Conservation (phyloP, 92 coral and sea anemone genomes). For the Meandrina meandrites region DNA sequence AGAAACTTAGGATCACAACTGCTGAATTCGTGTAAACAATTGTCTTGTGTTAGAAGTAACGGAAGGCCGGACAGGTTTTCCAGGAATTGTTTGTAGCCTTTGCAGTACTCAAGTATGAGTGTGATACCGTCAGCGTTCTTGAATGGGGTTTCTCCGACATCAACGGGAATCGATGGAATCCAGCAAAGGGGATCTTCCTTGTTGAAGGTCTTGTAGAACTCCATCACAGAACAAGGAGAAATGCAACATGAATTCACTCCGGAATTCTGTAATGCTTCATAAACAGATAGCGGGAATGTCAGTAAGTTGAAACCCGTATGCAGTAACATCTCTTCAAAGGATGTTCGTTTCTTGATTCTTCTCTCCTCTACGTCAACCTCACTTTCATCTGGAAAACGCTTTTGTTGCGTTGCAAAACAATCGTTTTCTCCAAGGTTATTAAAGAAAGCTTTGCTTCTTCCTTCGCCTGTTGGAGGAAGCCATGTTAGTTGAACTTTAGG, state of each 20-base stretch:
- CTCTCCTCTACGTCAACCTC: not conserved
- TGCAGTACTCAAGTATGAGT: slow-evolving; percentile 69
- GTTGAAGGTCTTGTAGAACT: slow-evolving; percentile 53
- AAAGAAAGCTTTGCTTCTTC: slow-evolving; percentile 62
- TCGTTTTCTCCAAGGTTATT: slow-evolving; percentile 16
- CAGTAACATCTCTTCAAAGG: slow-evolving; percentile 43
- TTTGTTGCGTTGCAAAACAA: not conserved
- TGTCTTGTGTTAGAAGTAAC: slow-evolving; percentile 78
- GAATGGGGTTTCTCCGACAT: slow-evolving; percentile 49
- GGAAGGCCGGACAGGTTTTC: slow-evolving; percentile 76
- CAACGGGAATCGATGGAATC: slow-evolving; percentile 35
- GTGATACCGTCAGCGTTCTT: slow-evolving; percentile 2
- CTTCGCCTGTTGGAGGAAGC: slow-evolving; percentile 71
- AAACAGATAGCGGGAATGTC: slow-evolving; percentile 47
- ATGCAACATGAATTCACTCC: slow-evolving; percentile 13
- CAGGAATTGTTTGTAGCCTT: slow-evolving; percentile 47
- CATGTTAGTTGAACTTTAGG: slow-evolving; percentile 28
- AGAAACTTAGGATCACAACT: slow-evolving; percentile 43
- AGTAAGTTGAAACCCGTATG: slow-evolving; percentile 65
- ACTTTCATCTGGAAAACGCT: not conserved
- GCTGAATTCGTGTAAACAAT: slow-evolving; percentile 52
- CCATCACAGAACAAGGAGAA: slow-evolving; percentile 49
- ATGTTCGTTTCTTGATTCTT: not conserved
- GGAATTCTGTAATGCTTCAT: slow-evolving; percentile 25
- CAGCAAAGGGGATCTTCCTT: slow-evolving; percentile 34